A percentile compares a stretch with the other conserved stretches of the same genome.
Conservation (phyloP, 1,140 invertebrate genomes). For the Bombus polaris region DNA sequence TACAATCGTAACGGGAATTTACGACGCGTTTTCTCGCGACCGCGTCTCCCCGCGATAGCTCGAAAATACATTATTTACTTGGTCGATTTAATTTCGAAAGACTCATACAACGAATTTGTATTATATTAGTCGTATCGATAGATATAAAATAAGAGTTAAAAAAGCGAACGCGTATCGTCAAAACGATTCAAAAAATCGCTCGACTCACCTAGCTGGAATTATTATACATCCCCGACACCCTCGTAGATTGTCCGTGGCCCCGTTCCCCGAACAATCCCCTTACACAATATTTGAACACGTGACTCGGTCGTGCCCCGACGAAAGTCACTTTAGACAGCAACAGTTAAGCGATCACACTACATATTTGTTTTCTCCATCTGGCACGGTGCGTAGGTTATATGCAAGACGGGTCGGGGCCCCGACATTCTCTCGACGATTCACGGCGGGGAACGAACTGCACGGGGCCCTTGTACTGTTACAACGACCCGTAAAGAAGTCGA, state of each 20-base stretch:
- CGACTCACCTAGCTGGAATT: not conserved
- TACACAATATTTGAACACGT: conserved; percentile 66
- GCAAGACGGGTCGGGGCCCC: conserved; percentile 14
- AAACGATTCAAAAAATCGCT: too few relatives aligned
- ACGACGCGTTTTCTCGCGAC: too few relatives aligned
- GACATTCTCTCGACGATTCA: conserved; percentile 57
- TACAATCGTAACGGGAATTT: too few relatives aligned
- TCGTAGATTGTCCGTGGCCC: conserved; percentile 21
- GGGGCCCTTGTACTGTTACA: conserved; percentile 55
- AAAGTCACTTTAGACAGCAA: conserved; percentile 57
- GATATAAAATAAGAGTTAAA: too few relatives aligned
- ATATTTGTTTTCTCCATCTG: conserved; percentile 66
- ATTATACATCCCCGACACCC: conserved; percentile 8
- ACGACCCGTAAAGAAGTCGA: conserved; percentile 59
- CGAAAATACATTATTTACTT: too few relatives aligned
- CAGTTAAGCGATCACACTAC: conserved; percentile 65
- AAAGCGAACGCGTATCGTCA: too few relatives aligned
- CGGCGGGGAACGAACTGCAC: conserved; percentile 42
- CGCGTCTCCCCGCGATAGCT: too few relatives aligned
- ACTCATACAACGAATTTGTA: too few relatives aligned
- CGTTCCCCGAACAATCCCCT: conserved; percentile 31
- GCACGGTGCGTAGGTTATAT: conserved; percentile 53
- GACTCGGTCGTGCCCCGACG: conserved; percentile 43
- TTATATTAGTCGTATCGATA: too few relatives aligned
- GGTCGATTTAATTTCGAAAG: too few relatives aligned